Evolutionary conservation across 2,797 vertebrate genomes (phyloP).

Genomic region (Ctenopoma multispine): DNA sequence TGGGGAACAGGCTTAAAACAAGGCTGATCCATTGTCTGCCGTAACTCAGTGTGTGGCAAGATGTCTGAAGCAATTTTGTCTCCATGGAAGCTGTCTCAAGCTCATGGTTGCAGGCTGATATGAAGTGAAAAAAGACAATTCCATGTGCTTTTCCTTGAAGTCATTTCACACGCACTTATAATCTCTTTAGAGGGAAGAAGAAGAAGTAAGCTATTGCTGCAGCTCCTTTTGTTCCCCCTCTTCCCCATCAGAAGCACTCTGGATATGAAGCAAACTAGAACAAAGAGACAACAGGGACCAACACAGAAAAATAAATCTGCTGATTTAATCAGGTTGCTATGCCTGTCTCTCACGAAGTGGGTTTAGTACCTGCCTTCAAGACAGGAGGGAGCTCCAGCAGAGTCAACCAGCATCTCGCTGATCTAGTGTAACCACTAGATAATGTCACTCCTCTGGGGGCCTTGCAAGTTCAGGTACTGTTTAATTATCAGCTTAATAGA

Average conservation of each 20-base stretch:
- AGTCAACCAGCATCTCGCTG: constrained; percentile 42
- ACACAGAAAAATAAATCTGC: constrained; percentile 69
- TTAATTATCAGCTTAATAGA: constrained; percentile 72
- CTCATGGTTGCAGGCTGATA: constrained; percentile 69
- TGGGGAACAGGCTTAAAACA: constrained; percentile 53
- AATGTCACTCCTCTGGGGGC: constrained; percentile 51
- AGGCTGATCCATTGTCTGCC: constrained; percentile 59
- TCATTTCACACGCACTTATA: constrained; percentile 79
- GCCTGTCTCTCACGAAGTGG: constrained; percentile 50
- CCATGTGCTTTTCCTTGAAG: constrained; percentile 73
- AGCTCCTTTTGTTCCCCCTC: constrained; percentile 64
- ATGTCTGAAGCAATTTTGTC: constrained; percentile 63
- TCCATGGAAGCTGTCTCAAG: constrained; percentile 58
- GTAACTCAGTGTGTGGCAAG: constrained; percentile 61
- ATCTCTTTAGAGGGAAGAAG: constrained; percentile 72
- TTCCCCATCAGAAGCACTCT: constrained; percentile 64
- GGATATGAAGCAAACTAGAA: constrained; percentile 76
- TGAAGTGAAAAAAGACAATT: constrained; percentile 55
- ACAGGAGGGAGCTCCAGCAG: constrained; percentile 45
- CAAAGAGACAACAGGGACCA: constrained; percentile 73
- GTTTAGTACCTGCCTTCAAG: constrained; percentile 59
- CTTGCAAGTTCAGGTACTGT: constrained; percentile 59
- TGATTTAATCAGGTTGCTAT: constrained; percentile 79
- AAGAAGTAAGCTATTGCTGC: constrained; percentile 67
- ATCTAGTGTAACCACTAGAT: constrained; percentile 60